Evolutionary conservation across 2,888 invertebrate genomes (phyloP), one percentile per base, ranked within the genome.

Genomic region (Zele albiditarsus): DNA sequence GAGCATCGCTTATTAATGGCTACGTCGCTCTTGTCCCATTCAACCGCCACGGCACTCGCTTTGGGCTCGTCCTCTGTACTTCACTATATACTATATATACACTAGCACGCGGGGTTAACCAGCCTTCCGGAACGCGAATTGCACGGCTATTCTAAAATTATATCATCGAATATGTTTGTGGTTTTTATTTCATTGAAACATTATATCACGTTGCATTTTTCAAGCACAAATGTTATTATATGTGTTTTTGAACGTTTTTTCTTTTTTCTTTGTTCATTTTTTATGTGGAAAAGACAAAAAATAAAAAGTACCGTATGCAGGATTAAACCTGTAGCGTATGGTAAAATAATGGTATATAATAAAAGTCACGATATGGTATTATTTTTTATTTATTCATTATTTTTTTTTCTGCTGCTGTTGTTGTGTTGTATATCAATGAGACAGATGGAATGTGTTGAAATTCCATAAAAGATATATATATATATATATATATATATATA

Each of bases 1-100:
- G 71, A 67, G 75, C 75, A 75, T 75, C 53, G 67, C 71, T 71
- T 75, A 75, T 75, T 75, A 71, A 77, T 74, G 74, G 62, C 63
- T 67, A 65, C 63, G 70, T 73, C 73, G 66, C 73, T 71, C 70
- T 23, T 68, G 69, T 65, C 69, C 70, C 70, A 74, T 74, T 74
- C 70, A 74, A 71, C 70, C 74, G 58, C 57, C 65, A 65, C 71
- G 31, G 42, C 49, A 69, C 33, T 74, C 57, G 38, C 57, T 71
- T 66, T 70, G 38, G 63, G 10, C 74, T 70, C 66, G 23, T 65
- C 53, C 73, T 67, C 53, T 8, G 38, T 38, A 20, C 20, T 20
- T 20, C 5, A 20, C 8, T 53, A 12, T 12, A 38, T 38, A 38
- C 38, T 38, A n/a, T n/a, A n/a, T n/a, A n/a, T n/a, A 8, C 38